A percentile compares a stretch with the other conserved stretches of the same genome.
Evolutionary conservation across 2,888 invertebrate genomes (phyloP).

Genomic region (Asteroscopus sphinx): DNA sequence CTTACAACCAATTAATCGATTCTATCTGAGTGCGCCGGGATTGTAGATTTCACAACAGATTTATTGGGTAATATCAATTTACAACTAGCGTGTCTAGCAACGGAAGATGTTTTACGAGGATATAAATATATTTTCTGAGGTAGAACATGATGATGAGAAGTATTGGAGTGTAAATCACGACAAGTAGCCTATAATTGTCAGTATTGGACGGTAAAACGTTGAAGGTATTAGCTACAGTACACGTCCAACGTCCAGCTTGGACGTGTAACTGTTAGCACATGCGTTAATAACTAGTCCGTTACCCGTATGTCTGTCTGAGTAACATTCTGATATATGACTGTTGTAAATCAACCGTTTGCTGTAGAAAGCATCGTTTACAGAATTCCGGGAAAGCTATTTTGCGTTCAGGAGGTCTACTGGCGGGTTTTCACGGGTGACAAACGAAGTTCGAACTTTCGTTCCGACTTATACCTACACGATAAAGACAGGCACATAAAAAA

Average conservation of each 20-base stretch:
- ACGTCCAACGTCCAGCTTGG: too few relatives aligned
- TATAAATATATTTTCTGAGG: slow-evolving; percentile 27
- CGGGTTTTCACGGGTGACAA: too few relatives aligned
- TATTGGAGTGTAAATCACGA: slow-evolving; percentile 25
- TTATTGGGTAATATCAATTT: slow-evolving; percentile 41
- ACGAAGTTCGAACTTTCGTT: too few relatives aligned
- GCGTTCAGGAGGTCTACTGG: not conserved
- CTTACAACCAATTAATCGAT: slow-evolving; percentile 63
- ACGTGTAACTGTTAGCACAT: slow-evolving; percentile 38
- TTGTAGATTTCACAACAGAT: slow-evolving; percentile 52
- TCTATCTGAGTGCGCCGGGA: slow-evolving; percentile 43
- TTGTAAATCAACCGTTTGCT: slow-evolving; percentile 11
- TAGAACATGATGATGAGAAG: slow-evolving; percentile 14
- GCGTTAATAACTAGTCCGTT: slow-evolving; percentile 44
- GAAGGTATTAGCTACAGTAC: too few relatives aligned
- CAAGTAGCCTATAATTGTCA: slow-evolving; percentile 41
- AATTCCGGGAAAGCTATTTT: slow-evolving; percentile 15
- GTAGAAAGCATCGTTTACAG: slow-evolving; percentile 15
- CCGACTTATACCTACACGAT: too few relatives aligned
- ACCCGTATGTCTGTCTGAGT: slow-evolving; percentile 12
- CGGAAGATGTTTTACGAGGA: slow-evolving; percentile 40
- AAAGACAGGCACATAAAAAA: too few relatives aligned
- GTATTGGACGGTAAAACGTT: slow-evolving; percentile 27
- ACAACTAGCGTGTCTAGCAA: slow-evolving; percentile 22
- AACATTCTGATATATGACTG: slow-evolving; percentile 22